Base-by-base conservation (phyloP, 2,888 invertebrate species). In the Napeogenes inachia region DNA sequence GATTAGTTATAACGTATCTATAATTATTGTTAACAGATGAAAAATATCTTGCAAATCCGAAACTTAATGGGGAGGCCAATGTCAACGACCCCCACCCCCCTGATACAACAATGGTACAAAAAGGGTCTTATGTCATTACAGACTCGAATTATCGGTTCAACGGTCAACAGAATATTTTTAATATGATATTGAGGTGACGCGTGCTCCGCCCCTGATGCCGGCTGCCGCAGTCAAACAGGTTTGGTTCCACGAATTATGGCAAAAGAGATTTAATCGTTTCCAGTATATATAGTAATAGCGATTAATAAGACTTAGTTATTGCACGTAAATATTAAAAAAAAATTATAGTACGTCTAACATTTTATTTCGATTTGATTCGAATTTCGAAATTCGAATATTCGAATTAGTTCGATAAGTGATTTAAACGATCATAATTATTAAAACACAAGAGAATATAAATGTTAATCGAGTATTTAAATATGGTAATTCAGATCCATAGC, bases 51-150 rank as follows among this genome's bases (percentile, higher is more conserved):
- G 81, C 87, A 80, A 87, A 86, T 85, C 78, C 75, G 73, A 78
- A 82, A 77, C 73, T 80, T 76, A 77, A 81, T 77, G 76, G 87
- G 85, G 85, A 82, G 80, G 83, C 84, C 83, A 85, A 87, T 87
- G 89, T 89, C 89, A 90, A 87, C 78, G 89, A 90, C 89, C 89
- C 73, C 79, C 82, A 80, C 84, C 85, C 85, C 21, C 82, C 82
- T 81, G 77, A 74, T 71, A 77, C 82, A 86, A 86, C 85, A 89
- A 88, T 84, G 79, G 78, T 80, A 75, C 78, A 76, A 78, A 89
- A 87, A 83, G 81, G 89, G 87, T 79, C 83, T 78, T 82, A 71
- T 76, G 74, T 80, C 83, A 85, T 87, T 85, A 85, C 76, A 78
- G 79, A 74, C 73, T 82, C 81, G 79, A 87, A 88, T 88, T 85